phyloP scores from a whole-genome alignment of 2,113 vertebrate genomes.

The Setophaga petechia region DNA sequence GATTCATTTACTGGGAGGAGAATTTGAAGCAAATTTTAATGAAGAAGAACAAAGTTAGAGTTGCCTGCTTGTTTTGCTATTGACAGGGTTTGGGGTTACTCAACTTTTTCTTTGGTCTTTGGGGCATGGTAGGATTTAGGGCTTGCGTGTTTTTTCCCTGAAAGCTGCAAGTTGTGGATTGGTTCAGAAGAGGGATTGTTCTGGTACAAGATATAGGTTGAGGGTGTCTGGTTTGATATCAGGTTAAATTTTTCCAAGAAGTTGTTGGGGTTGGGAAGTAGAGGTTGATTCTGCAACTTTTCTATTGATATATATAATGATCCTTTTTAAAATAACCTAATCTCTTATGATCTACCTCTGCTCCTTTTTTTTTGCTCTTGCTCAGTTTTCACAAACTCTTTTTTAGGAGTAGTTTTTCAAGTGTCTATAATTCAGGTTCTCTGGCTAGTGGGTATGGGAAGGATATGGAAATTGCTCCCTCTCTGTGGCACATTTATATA shows the following conservation, averaged over 20 bases:
- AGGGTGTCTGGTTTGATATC: background rate
- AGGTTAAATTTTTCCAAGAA: background rate
- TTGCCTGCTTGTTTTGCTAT: background rate
- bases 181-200: background rate
- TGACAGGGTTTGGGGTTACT: background rate
- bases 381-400: background rate
- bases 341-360: background rate
- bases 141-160: background rate
- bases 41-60: background rate
- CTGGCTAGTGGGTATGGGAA: background rate
- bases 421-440: background rate
- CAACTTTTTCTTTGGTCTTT: background rate
- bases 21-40: background rate
- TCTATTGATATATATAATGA: background rate
- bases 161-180: background rate
- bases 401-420: background rate
- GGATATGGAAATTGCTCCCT: background rate
- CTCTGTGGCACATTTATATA: background rate
- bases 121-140: background rate
- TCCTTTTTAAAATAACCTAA: background rate
- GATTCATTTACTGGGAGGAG: background rate
- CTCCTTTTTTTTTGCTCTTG: background rate
- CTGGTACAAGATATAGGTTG: background rate
- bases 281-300: background rate
- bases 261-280: background rate